Evolutionary conservation across 2,888 invertebrate genomes (phyloP).

Genomic region (Cataglyphis livida): DNA sequence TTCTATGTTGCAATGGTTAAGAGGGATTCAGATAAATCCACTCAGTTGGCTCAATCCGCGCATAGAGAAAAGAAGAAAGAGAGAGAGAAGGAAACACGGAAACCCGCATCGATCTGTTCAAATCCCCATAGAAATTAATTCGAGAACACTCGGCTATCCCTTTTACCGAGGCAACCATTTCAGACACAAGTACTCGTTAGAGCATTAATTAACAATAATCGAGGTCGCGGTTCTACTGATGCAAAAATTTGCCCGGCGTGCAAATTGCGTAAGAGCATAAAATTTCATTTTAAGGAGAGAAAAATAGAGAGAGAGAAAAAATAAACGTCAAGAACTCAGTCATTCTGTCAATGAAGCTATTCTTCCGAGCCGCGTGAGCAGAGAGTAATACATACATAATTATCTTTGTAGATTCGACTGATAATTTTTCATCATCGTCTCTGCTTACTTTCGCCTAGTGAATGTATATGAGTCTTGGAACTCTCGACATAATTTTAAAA

Average conservation of each 20-base stretch:
- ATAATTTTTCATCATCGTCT: conserved; percentile 61
- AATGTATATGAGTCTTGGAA: not conserved
- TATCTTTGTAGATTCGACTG: conserved; percentile 63
- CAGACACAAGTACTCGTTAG: conserved; percentile 74
- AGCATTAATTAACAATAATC: conserved; percentile 75
- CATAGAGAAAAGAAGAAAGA: conserved; percentile 26
- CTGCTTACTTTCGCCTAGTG: conserved; percentile 25
- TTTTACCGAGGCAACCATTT: conserved; percentile 65
- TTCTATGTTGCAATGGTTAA: not conserved
- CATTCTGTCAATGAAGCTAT: conserved; percentile 55
- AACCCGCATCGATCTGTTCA: conserved; percentile 71
- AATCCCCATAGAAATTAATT: conserved; percentile 77
- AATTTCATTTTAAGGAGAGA: conserved; percentile 55
- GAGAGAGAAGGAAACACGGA: not conserved
- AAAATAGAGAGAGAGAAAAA: not conserved
- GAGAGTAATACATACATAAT: conserved; percentile 65
- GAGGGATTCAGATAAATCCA: conserved; percentile 41
- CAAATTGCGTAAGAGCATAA: not conserved
- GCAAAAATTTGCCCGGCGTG: conserved; percentile 65
- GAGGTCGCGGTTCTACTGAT: conserved; percentile 69
- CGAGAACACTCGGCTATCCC: conserved; percentile 74
- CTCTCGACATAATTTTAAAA: not conserved
- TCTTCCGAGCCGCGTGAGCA: conserved; percentile 54
- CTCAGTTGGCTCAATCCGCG: conserved; percentile 53
- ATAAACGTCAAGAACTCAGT: conserved; percentile 44